A percentile compares a stretch with the other conserved stretches of the same genome.
These are phyloP conservation scores for Falco concolor DNA, from an alignment of 2,797 vertebrate species.

Conservation along the genomic window DNA sequence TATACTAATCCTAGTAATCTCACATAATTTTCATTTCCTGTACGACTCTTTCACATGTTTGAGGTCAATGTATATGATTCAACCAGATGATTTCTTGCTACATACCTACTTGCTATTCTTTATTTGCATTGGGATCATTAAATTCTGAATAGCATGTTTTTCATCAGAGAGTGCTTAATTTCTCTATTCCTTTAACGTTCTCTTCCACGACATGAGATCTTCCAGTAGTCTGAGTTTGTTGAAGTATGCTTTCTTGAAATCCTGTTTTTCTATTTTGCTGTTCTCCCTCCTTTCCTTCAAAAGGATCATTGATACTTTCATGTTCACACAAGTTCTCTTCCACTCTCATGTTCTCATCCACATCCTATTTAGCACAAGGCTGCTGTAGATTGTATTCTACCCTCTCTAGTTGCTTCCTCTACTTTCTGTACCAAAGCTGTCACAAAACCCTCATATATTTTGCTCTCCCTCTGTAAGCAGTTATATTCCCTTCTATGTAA, in stretches of 20 bases:
- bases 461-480: background rate
- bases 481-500: background rate
- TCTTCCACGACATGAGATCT: background rate
- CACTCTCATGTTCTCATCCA: background rate
- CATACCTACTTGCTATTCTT: background rate
- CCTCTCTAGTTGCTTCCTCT: background rate
- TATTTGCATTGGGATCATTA: background rate
- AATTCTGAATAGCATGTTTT: slow-evolving; percentile 9
- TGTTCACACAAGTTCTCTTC: background rate
- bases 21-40: slow-evolving; percentile 43
- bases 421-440: background rate
- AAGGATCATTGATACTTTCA: background rate
- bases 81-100: slow-evolving; percentile 21
- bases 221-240: background rate
- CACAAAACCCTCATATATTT: background rate
- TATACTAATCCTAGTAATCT: slow-evolving; percentile 19
- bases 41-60: background rate
- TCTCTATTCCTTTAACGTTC: slow-evolving; percentile 1
- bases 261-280: background rate
- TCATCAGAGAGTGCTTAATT: background rate
- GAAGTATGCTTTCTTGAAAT: background rate
- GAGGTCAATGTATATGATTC: slow-evolving; percentile 6
- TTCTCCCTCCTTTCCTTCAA: background rate
- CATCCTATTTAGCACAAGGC: background rate
- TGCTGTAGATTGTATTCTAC: background rate